These are phyloP conservation scores for Sitta europaea DNA, from an alignment of 2,113 vertebrate species.

Conservation along the genomic window DNA sequence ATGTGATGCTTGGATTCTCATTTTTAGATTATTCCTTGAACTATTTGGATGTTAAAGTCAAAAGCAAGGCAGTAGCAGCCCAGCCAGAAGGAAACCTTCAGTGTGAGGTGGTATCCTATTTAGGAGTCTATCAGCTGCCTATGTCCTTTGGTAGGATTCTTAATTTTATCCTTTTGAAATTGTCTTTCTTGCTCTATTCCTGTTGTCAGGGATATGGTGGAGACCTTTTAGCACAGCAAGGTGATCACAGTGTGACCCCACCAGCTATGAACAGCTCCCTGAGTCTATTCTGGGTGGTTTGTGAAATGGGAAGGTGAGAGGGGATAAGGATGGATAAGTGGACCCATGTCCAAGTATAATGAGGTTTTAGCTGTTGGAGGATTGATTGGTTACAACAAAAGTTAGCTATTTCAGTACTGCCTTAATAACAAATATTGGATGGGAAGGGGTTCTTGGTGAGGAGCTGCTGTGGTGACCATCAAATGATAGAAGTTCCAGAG, in stretches of 20 bases:
- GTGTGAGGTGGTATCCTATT: not conserved
- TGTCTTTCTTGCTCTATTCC: not conserved
- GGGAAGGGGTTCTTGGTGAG: not conserved
- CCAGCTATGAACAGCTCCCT: not conserved
- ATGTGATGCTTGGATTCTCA: not conserved
- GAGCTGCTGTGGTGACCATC: not conserved
- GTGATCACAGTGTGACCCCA: not conserved
- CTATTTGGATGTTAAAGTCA: not conserved
- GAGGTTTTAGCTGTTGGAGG: not conserved
- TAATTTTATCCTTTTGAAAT: not conserved
- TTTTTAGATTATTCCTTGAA: not conserved
- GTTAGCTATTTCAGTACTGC: not conserved
- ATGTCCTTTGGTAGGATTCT: not conserved
- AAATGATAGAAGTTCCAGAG: not conserved
- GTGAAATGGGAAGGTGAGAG: not conserved
- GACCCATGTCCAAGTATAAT: rapidly evolving
- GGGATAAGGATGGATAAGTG: not conserved
- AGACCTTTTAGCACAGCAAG: not conserved
- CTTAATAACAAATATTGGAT: not conserved
- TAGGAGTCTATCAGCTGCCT: not conserved
- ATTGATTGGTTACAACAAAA: not conserved
- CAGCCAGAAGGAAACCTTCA: not conserved
- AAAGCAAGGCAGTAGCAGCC: not conserved
- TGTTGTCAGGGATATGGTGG: not conserved
- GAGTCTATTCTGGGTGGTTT: not conserved